Percentiles rank a stretch among this genome's conserved stretches.
Evolutionary conservation across 2,113 vertebrate species (phyloP).

Genomic region (Vulpes ferrilata): DNA sequence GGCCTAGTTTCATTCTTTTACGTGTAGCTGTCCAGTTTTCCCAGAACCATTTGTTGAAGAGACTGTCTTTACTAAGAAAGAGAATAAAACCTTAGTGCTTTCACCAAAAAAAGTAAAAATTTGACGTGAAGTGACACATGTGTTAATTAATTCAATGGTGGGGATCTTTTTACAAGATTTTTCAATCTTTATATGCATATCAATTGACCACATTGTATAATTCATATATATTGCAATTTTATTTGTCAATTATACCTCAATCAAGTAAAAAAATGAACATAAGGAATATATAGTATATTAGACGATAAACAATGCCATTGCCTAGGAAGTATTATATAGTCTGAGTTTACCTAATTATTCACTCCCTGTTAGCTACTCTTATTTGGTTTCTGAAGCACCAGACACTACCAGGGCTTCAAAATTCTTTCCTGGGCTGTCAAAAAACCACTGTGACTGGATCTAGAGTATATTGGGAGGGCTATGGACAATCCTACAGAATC

Average conservation of each 20-base stretch:
- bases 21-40: neutral
- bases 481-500: neutral
- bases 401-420: neutral
- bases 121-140: neutral
- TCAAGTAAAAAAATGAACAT: neutral
- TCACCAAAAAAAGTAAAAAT: neutral
- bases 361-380: neutral
- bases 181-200: neutral
- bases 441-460: neutral
- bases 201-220: neutral
- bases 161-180: neutral
- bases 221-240: neutral
- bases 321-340: neutral
- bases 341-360: neutral
- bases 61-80: neutral
- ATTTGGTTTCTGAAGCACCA: neutral
- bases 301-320: neutral
- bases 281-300: neutral
- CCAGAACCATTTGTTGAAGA: neutral
- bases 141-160: neutral
- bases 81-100: neutral
- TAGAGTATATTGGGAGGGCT: neutral
- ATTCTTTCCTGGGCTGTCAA: neutral
- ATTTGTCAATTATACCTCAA: neutral
- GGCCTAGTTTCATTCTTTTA: neutral